Conservation (phyloP, 2,113 vertebrate species). For the Gymnocephalus cernua region DNA sequence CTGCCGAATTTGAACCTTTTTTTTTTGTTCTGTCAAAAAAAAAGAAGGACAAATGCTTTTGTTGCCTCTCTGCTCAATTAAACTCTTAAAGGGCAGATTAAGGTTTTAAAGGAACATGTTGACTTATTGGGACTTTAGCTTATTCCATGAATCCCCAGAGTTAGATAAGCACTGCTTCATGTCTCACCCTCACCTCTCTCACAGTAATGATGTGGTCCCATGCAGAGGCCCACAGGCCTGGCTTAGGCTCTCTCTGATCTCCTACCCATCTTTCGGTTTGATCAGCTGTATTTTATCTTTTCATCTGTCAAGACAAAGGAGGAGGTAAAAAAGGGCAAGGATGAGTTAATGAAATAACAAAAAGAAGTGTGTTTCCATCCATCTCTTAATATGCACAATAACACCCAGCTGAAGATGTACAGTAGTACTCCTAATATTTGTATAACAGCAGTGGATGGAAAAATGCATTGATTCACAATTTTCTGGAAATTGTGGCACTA, state of each 20-base stretch:
- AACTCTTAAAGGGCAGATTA: neutral
- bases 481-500: neutral
- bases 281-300: neutral
- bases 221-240: neutral
- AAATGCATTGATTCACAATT: neutral
- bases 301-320: neutral
- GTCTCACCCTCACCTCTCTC: neutral
- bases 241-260: constrained; percentile 22
- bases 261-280: neutral
- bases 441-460: neutral
- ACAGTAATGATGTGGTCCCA: neutral
- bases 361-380: neutral
- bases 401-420: neutral
- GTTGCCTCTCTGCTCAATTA: neutral
- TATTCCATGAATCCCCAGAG: no score
- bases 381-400: neutral
- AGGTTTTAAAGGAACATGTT: no score
- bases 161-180: no score
- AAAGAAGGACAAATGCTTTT: neutral
- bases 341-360: neutral
- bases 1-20: neutral
- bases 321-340: neutral
- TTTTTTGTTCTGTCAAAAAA: neutral
- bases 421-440: neutral
- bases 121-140: no score